Evolutionary conservation across 2,888 invertebrate species (phyloP).

Genomic region (Pterobdella sp.): DNA sequence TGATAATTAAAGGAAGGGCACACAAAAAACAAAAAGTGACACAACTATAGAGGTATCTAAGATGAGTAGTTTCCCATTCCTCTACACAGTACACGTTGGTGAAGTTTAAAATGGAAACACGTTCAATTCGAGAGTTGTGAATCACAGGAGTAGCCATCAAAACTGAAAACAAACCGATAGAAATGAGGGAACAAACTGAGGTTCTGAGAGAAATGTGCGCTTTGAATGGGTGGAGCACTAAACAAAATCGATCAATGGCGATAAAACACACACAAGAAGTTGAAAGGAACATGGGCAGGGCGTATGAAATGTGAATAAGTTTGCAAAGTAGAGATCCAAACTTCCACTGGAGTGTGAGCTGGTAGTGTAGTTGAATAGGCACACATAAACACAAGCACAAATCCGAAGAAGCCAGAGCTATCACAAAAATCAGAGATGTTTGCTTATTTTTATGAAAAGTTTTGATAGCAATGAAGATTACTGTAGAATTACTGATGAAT

Average conservation of each 20-base stretch:
- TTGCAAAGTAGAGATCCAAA: constrained; percentile 46
- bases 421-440: constrained; percentile 44
- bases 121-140: constrained; percentile 41
- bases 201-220: constrained; percentile 41
- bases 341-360: constrained; percentile 47
- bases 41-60: constrained; percentile 39
- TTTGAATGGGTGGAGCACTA: constrained; percentile 47
- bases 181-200: constrained; percentile 42
- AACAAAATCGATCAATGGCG: constrained; percentile 47
- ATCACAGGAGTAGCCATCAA: constrained; percentile 45
- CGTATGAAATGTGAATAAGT: constrained; percentile 46
- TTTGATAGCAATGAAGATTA: constrained; percentile 43
- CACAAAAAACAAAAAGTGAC: constrained; percentile 24
- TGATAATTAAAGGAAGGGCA: constrained; percentile 26
- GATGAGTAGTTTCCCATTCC: constrained; percentile 40
- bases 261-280: constrained; percentile 47
- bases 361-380: constrained; percentile 49
- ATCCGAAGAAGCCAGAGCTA: constrained; percentile 46
- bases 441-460: constrained; percentile 43
- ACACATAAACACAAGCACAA: constrained; percentile 47
- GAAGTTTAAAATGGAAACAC: constrained; percentile 40
- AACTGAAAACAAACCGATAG: constrained; percentile 42
- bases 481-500: constrained; percentile 44
- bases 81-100: constrained; percentile 45
- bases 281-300: constrained; percentile 48